Base-by-base conservation (phyloP, 2,113 vertebrate species). In the Chroicocephalus ridibundus region DNA sequence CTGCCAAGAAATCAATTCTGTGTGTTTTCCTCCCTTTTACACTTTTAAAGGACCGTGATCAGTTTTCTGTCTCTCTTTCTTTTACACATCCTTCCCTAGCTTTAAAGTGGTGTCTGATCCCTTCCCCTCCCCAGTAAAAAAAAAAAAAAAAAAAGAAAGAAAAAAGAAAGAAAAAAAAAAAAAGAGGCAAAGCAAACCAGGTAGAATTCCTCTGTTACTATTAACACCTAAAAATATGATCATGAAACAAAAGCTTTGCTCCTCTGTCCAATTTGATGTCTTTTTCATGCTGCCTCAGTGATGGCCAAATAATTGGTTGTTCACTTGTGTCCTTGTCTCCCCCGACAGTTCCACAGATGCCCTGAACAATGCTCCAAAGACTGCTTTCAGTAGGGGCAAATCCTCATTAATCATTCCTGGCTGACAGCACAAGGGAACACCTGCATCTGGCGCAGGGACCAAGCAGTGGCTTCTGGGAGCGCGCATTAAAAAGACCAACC, bases 251-350 rank as follows among this genome's bases (percentile, higher is more conserved):
- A 98, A 98, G 98, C 98, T 97, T 97, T 97, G 96, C 97, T 96
- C 96, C 94, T 98, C 97, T 98, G 97, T 98, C 98, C 97, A 96
- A 98, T 98, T 98, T 98, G 98, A 98, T 98, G 98, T 99, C 98
- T 98, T 98, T 98, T 98, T 98, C 97, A 98, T 97, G 97, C 98
- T 98, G 97, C 98, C 97, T 98, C 96, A 88, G 98, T 98, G 98
- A 98, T 99, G 98, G 98, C 98, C 98, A 98, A 98, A 98, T 99
- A 99, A 99, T 98, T 99, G 98, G 98, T 98, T 98, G 98, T 98
- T 99, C 98, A 98, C 98, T 98, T 98, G 98, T 98, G 98, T 98
- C 98, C 98, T 98, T 98, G 98, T 98, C 98, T 98, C 98, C 98
- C 98, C 98, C 97, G 98, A 99, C 98, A 98, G 98, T 98, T 98